Evolutionary conservation across 2,797 vertebrate genomes (phyloP).

Genomic region (Apodemus agrarius): DNA sequence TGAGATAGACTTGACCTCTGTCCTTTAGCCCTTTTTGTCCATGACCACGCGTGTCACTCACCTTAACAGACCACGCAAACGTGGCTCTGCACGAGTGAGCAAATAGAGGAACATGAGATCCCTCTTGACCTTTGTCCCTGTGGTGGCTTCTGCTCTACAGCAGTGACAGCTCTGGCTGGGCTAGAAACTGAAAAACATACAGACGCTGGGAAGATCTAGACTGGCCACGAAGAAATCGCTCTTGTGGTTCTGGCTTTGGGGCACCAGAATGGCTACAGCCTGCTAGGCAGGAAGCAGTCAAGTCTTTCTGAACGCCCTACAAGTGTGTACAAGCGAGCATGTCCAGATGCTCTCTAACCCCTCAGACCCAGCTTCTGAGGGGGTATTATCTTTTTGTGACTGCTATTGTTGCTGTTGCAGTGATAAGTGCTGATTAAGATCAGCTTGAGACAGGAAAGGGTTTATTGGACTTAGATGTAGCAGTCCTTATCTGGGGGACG

Average conservation of each 20-base stretch:
- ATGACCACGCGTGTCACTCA: neutral
- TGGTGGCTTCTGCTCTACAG: neutral
- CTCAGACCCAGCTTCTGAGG: neutral
- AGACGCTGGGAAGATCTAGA: neutral
- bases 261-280: neutral
- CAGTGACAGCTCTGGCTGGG: neutral
- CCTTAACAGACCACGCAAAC: neutral
- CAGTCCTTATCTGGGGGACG: too few species aligned
- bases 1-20: neutral
- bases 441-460: neutral
- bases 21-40: neutral
- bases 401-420: neutral
- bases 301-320: neutral
- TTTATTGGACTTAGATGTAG: neutral
- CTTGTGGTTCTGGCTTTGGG: neutral
- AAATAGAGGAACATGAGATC: neutral
- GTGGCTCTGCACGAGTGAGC: neutral
- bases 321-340: too few species aligned
- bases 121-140: too few species aligned
- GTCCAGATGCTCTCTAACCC: neutral
- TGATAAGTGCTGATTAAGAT: neutral
- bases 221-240: neutral
- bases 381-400: neutral
- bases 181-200: neutral
- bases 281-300: neutral